These are phyloP conservation scores for Panthera uncia DNA, from an alignment of 2,113 vertebrate species.

Conservation along the genomic window DNA sequence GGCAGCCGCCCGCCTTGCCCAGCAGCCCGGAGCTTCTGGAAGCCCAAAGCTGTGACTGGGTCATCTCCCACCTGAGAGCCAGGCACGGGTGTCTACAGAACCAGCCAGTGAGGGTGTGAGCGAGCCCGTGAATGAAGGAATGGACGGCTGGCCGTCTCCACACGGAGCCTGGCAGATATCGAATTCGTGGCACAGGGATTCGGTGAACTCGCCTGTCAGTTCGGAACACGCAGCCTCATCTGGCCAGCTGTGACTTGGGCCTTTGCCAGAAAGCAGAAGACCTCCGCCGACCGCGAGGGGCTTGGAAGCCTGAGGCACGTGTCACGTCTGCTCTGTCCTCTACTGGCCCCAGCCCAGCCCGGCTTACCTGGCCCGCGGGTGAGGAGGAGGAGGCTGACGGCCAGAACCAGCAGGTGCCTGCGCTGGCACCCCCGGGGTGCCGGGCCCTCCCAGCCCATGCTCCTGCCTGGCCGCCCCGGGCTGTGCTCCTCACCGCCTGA, in stretches of 20 bases:
- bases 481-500: neutral
- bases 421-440: fast-evolving
- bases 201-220: neutral
- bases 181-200: fast-evolving
- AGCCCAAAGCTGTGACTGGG: neutral
- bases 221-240: neutral
- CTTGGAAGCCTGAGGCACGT: neutral
- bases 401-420: constrained; percentile 38
- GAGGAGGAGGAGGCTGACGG: constrained; percentile 47
- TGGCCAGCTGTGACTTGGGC: neutral
- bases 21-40: neutral
- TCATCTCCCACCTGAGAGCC: neutral
- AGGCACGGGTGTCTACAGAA: neutral
- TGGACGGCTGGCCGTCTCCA: fast-evolving
- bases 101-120: neutral
- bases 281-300: neutral
- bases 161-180: neutral
- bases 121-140: fast-evolving
- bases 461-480: neutral
- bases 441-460: constrained; percentile 49
- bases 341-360: neutral
- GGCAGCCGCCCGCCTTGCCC: neutral
- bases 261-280: neutral
- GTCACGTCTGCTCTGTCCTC: neutral
- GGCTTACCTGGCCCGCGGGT: constrained; percentile 62